Base-by-base conservation (phyloP, 2,888 invertebrate genomes). In the Tinea pellionella region DNA sequence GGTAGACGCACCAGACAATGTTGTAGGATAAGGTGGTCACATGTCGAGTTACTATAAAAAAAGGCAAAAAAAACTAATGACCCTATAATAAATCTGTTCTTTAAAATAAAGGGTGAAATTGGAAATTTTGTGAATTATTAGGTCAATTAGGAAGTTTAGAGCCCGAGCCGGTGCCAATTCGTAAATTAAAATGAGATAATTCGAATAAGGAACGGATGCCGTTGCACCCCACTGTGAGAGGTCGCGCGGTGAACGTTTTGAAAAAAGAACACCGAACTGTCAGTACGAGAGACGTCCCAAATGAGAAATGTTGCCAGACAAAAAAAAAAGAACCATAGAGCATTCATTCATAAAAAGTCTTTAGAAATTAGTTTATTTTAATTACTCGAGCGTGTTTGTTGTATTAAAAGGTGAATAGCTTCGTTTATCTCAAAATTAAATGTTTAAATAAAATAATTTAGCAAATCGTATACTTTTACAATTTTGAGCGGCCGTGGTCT, bases 351-450 rank as follows among this genome's bases (percentile, higher is more conserved):
- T 80, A 80, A 83, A 80, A 72, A 68, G 65, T 69, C 65, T 75
- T 82, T 77, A 75, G 78, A 82, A 83, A 85, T 86, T 82, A 82
- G 86, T 86, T 86, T 84, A 85, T 87, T 87, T 87, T 87, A 86
- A 87, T 87, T 83, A 86, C 78, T 71, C 74, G 70, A 13, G 71
- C 71, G 78, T 77, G 85, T 85, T n/a, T 85, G 81, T 84, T 80
- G 76, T 86, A 82, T 84, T 57, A 24, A n/a, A n/a, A 24, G 24
- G 24, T 24, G 24, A 24, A n/a, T n/a, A n/a, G n/a, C n/a, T n/a
- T n/a, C n/a, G n/a, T n/a, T n/a, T n/a, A n/a, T n/a, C n/a, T n/a
- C n/a, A n/a, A n/a, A n/a, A n/a, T n/a, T n/a, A n/a, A n/a, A n/a
- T n/a, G n/a, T n/a, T n/a, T n/a, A n/a, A n/a, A n/a, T n/a, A n/a